Evolutionary conservation across 2,797 vertebrate genomes (phyloP), one percentile per base, ranked within the genome.

Genomic region (Trichosurus vulpecula): DNA sequence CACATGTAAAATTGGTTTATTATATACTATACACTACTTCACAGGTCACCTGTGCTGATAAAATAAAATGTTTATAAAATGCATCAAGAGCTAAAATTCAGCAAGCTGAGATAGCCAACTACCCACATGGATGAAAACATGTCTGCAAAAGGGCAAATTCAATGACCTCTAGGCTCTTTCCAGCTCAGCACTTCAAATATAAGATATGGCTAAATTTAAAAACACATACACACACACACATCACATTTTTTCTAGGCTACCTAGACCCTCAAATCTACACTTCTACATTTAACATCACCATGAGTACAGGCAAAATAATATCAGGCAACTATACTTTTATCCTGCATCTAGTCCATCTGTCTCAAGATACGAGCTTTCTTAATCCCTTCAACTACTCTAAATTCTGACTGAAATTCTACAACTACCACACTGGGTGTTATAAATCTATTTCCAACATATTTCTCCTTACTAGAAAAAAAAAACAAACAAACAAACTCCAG

Each of bases 311-410:
- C 16, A 51, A 51, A 91, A 94, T 91, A 94, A 81, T 53, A 54
- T 35, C 93, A 91, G n/a, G 4, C 30, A 57, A 4, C 56, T 66
- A 92, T 51, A 41, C 14, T 30, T 96, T 92, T 92, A 93, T 52
- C 14, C 52, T 92, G 66, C 91, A 93, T 90, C 61, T 87, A 91
- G 54, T 66, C 57, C 6, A 52, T 8, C 6, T 90, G 41, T 90
- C 93, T 89, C 11, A 90, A 95, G 90, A 96, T 93, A 95, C 27
- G 2, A n/a, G 30, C 57, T 57, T 93, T 92, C 30, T 66, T 94
- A 95, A 74, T 93, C 8, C 90, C 95, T 35, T 94, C 53, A 92
- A 29, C 58, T 47, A 56, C 27, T 91, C 91, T 96, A 97, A 95
- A 94, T 0, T 35, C 93, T 47, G 96, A 52, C 2, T 96, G 58